Conservation (phyloP, 92 coral and sea anemone species). For the Umimayanthus kanabou region DNA sequence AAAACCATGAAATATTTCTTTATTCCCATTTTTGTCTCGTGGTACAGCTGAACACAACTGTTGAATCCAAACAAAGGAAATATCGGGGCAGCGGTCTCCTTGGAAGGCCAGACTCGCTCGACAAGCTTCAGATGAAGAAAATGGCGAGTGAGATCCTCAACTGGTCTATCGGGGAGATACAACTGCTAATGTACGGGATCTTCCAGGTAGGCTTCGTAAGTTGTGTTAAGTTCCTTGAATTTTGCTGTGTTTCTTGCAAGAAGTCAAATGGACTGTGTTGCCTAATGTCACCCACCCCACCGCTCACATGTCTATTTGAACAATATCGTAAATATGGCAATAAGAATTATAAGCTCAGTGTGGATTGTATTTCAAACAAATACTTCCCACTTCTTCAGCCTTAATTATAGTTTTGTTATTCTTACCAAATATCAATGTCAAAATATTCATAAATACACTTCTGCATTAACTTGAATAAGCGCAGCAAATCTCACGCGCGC, state of each 20-base stretch:
- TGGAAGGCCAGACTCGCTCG: conserved; percentile 85
- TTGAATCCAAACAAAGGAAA: conserved; percentile 80
- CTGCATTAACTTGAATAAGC: too few species aligned
- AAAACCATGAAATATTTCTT: neutral
- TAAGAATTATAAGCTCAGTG: too few species aligned
- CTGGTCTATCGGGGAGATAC: conserved; percentile 91
- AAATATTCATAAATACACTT: too few species aligned
- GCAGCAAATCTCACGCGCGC: too few species aligned
- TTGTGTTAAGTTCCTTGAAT: neutral
- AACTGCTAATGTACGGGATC: conserved; percentile 88
- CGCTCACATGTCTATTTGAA: neutral
- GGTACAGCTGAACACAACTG: conserved; percentile 78
- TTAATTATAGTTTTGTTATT: too few species aligned
- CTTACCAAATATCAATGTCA: too few species aligned
- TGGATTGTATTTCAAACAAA: too few species aligned
- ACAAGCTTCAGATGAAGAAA: conserved; percentile 91
- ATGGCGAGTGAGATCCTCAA: conserved; percentile 91
- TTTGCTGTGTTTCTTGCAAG: neutral
- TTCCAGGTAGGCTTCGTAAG: conserved; percentile 68
- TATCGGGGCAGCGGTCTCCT: conserved; percentile 88
- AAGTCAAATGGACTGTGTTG: neutral
- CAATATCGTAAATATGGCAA: too few species aligned
- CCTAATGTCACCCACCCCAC: neutral
- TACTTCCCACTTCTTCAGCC: too few species aligned
- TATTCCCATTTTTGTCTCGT: neutral